These are phyloP conservation scores for Gallinago stenura DNA, from an alignment of 2,797 vertebrate species.

Conservation along the genomic window DNA sequence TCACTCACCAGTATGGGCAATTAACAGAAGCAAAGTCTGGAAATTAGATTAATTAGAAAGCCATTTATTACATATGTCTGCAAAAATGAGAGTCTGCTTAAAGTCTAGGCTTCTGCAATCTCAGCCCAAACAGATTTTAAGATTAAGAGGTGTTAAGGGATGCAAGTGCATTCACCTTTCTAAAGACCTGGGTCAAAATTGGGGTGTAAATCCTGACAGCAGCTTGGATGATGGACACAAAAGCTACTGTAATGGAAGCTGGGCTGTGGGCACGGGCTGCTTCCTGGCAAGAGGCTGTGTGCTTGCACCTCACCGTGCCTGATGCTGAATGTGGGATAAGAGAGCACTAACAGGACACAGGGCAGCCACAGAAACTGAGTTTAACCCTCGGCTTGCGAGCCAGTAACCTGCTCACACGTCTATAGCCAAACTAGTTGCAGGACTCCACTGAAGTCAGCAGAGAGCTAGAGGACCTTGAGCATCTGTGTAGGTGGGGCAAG, in stretches of 20 bases:
- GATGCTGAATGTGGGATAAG: background rate
- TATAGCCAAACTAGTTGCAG: constrained; percentile 39
- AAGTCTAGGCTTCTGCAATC: constrained; percentile 32
- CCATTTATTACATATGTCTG: background rate
- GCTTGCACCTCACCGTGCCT: constrained; percentile 24
- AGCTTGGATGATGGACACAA: constrained; percentile 31
- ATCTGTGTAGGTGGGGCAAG: background rate
- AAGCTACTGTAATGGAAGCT: constrained; percentile 48
- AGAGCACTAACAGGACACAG: background rate
- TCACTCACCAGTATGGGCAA: background rate
- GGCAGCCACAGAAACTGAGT: background rate
- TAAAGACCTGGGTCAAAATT: background rate
- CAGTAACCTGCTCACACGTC: background rate
- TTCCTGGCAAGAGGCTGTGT: constrained; percentile 2
- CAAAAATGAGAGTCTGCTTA: background rate
- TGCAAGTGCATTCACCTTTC: constrained; percentile 12
- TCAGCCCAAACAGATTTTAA: background rate
- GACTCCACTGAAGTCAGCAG: constrained; percentile 18
- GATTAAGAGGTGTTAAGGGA: background rate
- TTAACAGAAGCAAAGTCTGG: background rate
- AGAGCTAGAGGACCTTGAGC: background rate
- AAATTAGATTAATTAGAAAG: background rate
- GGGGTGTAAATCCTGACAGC: background rate
- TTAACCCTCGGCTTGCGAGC: background rate
- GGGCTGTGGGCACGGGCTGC: constrained; percentile 18